Evolutionary conservation across 2,888 invertebrate genomes (phyloP).

Genomic region (Drosophila meridiana): DNA sequence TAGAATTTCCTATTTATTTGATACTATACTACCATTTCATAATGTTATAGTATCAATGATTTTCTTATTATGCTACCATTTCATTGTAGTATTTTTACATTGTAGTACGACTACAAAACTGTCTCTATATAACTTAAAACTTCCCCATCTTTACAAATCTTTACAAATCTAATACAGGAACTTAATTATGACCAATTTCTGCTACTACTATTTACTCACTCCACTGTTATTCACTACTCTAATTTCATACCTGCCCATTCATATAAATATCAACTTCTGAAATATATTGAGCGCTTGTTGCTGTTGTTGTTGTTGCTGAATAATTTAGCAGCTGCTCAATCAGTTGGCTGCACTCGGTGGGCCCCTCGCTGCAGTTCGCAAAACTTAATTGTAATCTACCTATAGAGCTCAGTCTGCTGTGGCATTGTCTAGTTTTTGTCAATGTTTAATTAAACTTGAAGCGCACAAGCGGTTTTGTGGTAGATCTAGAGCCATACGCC

Average conservation of each 20-base stretch:
- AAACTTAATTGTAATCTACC: conserved; percentile 44
- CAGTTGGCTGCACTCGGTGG: conserved; percentile 12
- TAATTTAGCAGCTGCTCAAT: conserved; percentile 24
- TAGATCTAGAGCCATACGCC: conserved; percentile 27
- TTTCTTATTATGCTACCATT: too few relatives aligned
- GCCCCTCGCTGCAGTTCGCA: not conserved
- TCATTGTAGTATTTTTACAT: too few relatives aligned
- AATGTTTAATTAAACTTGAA: conserved; percentile 79
- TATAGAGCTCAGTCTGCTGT: conserved; percentile 39
- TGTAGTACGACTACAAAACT: too few relatives aligned
- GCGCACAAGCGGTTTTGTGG: conserved; percentile 73
- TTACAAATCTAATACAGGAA: too few relatives aligned
- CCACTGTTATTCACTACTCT: not conserved
- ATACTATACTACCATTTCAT: too few relatives aligned
- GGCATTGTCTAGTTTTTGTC: conserved; percentile 64
- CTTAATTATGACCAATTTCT: not conserved
- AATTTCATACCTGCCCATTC: not conserved
- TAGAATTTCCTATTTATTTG: too few relatives aligned
- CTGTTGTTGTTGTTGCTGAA: not conserved
- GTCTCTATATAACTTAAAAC: too few relatives aligned
- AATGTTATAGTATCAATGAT: too few relatives aligned
- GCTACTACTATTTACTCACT: not conserved
- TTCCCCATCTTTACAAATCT: too few relatives aligned
- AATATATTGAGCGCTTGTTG: not conserved
- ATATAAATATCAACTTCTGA: not conserved